Conservation (phyloP, 1,140 invertebrate species). For the Ericerus pela region DNA sequence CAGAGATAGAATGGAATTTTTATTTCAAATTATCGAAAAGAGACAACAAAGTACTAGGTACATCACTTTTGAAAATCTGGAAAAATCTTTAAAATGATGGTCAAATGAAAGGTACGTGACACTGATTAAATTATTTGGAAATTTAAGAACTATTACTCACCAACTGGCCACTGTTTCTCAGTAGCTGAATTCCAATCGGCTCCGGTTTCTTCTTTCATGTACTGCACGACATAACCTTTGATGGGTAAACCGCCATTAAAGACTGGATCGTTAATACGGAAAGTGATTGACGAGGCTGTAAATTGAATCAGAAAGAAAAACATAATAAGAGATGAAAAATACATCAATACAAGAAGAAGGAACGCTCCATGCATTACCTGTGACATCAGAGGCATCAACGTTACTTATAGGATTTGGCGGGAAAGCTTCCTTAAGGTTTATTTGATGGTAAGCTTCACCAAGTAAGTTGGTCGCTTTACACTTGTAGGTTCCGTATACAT, state of each 20-base stretch:
- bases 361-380: constrained; percentile 28
- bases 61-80: too few species aligned
- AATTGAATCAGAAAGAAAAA: constrained; percentile 15
- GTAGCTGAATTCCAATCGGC: constrained; percentile 46
- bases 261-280: constrained; percentile 53
- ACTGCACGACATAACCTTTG: constrained; percentile 52
- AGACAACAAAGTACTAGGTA: too few species aligned
- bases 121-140: too few species aligned
- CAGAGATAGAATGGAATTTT: too few species aligned
- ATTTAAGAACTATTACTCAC: too few species aligned
- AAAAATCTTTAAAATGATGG: too few species aligned
- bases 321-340: constrained; percentile 13
- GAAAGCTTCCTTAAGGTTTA: constrained; percentile 56
- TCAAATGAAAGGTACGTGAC: too few species aligned
- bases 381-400: constrained; percentile 39
- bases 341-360: background rate
- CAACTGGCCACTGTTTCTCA: constrained; percentile 59
- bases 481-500: constrained; percentile 60
- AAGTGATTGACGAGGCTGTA: constrained; percentile 63
- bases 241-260: constrained; percentile 58
- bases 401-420: constrained; percentile 38
- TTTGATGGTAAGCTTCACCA: constrained; percentile 46
- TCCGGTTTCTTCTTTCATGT: constrained; percentile 40
- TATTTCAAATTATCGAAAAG: too few species aligned
- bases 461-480: constrained; percentile 65